Percentiles rank a stretch among this genome's conserved stretches.
These are phyloP conservation scores for Phortica magna DNA, from an alignment of 2,888 invertebrate genomes.

Conservation along the genomic window DNA sequence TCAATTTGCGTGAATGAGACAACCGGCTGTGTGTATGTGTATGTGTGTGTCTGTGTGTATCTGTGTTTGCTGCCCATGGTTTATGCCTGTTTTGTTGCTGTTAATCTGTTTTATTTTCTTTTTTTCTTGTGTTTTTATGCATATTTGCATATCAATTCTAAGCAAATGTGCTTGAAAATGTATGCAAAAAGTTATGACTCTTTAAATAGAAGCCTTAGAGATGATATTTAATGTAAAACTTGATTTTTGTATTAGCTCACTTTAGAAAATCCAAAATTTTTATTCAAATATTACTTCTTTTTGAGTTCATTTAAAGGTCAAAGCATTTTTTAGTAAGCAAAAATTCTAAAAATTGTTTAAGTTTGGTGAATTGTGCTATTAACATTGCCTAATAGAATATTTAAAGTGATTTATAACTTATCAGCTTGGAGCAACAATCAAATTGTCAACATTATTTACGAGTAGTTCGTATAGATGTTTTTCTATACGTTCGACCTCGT, in stretches of 20 bases:
- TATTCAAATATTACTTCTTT: not conserved
- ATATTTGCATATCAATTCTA: slow-evolving; percentile 17
- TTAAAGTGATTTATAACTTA: not conserved
- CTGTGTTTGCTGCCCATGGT: not conserved
- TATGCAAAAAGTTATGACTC: slow-evolving; percentile 10
- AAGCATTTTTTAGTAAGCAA: not conserved
- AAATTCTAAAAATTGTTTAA: too few species aligned
- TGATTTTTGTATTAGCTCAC: not conserved
- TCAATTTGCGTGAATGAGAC: slow-evolving; percentile 14
- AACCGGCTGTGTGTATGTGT: slow-evolving; percentile 29
- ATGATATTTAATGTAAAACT: not conserved
- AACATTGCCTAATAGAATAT: too few species aligned
- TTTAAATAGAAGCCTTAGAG: not conserved
- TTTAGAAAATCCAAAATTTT: not conserved
- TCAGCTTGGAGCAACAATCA: not conserved
- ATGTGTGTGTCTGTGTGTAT: slow-evolving; percentile 28
- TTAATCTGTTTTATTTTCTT: not conserved
- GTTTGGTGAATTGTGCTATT: too few species aligned
- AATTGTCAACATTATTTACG: not conserved
- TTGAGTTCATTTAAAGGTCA: not conserved
- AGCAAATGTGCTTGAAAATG: not conserved
- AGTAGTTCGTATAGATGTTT: not conserved
- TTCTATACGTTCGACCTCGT: not conserved
- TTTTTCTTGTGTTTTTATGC: not conserved
- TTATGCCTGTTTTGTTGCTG: slow-evolving; percentile 1